phyloP scores from a whole-genome alignment of 2,113 vertebrate genomes.

The Abramis brama region DNA sequence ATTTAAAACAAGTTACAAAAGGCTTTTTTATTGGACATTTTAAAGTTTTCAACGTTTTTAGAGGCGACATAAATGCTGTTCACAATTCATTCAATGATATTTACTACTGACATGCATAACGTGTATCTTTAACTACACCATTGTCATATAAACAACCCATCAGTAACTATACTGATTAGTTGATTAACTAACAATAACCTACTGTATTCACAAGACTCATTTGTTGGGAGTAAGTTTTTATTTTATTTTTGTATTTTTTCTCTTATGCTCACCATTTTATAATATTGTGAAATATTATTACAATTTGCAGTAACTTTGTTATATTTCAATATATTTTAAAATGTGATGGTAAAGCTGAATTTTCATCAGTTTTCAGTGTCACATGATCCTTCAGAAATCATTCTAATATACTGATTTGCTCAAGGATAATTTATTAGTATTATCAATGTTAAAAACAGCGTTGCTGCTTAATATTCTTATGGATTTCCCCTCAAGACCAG shows the following conservation, averaged over 20 bases:
- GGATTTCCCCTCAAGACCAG: neutral
- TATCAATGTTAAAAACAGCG: no score
- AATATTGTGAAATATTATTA: no score
- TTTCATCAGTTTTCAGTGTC: neutral
- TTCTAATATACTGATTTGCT: neutral
- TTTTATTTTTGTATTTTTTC: neutral
- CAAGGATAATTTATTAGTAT: no score
- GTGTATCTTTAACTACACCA: neutral
- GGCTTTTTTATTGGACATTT: neutral
- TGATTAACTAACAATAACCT: neutral
- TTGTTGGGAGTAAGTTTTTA: neutral
- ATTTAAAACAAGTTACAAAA: neutral
- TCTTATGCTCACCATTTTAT: no score
- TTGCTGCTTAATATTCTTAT: neutral
- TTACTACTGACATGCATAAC: neutral
- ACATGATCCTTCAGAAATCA: neutral
- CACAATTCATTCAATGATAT: neutral
- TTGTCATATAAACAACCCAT: neutral
- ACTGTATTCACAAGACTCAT: neutral
- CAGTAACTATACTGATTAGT: neutral
- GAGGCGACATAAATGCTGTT: neutral
- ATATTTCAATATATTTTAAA: neutral
- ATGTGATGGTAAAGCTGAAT: neutral
- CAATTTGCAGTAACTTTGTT: neutral
- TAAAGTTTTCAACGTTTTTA: neutral